Evolutionary conservation across 2,797 vertebrate genomes (phyloP).

Genomic region (Miichthys miiuy): DNA sequence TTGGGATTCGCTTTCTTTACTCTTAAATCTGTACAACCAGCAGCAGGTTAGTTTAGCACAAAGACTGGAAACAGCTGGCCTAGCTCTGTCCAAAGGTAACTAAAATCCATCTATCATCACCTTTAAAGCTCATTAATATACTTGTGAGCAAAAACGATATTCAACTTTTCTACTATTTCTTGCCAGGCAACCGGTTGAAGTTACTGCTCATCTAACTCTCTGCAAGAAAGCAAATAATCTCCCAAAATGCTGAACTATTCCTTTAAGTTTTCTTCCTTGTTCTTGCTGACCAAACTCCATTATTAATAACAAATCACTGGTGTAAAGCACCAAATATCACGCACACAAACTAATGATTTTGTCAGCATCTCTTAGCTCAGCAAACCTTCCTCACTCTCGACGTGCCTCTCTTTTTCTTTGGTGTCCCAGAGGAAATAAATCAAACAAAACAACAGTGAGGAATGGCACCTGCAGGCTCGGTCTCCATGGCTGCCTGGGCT

Average conservation of each 20-base stretch:
- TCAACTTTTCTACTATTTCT: neutral
- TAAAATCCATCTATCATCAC: neutral
- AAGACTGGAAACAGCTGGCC: neutral
- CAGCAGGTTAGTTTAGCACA: slow-evolving; percentile 19
- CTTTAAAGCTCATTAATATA: neutral
- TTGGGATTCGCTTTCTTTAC: slow-evolving; percentile 8
- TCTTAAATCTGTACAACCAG: neutral
- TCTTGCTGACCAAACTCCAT: neutral
- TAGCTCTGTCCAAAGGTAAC: neutral
- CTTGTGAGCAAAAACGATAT: too few species aligned
- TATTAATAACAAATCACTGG: neutral
- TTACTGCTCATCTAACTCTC: neutral
- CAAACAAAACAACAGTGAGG: slow-evolving; percentile 59
- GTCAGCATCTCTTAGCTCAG: slow-evolving; percentile 3
- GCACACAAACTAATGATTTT: neutral
- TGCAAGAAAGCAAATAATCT: neutral
- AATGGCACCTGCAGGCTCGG: slow-evolving; percentile 56
- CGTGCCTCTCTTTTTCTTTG: slow-evolving; percentile 22
- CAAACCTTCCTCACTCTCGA: slow-evolving; percentile 31
- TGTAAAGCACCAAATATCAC: neutral
- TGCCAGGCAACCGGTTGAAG: neutral
- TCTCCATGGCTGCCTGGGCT: slow-evolving; percentile 71
- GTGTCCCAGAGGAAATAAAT: slow-evolving; percentile 62
- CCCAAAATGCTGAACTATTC: neutral
- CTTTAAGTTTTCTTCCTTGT: neutral